phyloP scores from a whole-genome alignment of 2,888 invertebrate species.

The Dolichopus griseipennis region DNA sequence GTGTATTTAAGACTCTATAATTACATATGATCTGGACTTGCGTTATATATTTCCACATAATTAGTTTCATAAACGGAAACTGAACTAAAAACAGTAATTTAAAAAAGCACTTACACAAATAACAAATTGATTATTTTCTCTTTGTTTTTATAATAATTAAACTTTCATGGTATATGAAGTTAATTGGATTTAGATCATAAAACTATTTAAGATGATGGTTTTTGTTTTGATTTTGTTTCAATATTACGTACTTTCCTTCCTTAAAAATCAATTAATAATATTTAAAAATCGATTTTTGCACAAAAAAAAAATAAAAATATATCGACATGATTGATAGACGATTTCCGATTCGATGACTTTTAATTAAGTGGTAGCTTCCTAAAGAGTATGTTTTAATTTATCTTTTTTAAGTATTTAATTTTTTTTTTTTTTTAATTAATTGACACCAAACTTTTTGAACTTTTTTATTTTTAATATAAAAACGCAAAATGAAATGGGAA shows the following conservation, averaged over 20 bases:
- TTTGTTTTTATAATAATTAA: neutral
- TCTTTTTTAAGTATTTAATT: neutral
- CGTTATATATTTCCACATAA: too few species aligned
- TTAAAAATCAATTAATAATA: neutral
- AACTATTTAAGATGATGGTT: neutral
- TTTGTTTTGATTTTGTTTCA: neutral
- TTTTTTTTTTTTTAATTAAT: neutral
- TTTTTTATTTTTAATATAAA: too few species aligned
- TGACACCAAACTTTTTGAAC: too few species aligned
- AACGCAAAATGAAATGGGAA: too few species aligned
- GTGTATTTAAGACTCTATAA: too few species aligned
- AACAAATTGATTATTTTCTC: neutral
- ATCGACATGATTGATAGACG: neutral
- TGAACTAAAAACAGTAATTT: neutral
- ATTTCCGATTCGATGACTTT: neutral
- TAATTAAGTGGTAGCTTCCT: neutral
- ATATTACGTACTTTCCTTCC: neutral
- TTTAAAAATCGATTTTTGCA: neutral
- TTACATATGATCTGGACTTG: too few species aligned
- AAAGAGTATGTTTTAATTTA: neutral
- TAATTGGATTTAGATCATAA: constrained; percentile 1
- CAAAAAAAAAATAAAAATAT: too few species aligned
- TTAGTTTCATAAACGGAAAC: neutral
- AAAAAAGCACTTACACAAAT: neutral
- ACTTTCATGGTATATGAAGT: neutral